phyloP scores from a whole-genome alignment of 2,113 vertebrate genomes.

The Eretmodus cyanostictus region DNA sequence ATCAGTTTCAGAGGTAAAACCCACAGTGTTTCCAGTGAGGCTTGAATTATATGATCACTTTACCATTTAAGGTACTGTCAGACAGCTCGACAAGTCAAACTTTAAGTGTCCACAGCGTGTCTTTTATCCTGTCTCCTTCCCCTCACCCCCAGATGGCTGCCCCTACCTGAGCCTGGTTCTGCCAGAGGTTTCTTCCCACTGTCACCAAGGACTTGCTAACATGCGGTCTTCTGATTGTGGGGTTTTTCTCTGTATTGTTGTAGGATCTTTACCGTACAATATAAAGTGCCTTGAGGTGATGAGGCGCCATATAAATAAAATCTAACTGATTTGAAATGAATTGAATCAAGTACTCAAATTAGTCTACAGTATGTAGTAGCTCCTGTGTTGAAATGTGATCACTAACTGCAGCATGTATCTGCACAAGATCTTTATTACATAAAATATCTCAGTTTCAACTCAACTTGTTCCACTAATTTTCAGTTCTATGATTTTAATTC shows the following conservation, averaged over 20 bases:
- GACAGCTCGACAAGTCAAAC: background rate
- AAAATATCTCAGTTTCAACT: background rate
- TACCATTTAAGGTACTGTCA: background rate
- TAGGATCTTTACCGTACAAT: background rate
- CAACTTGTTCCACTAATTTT: background rate
- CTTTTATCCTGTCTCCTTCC: background rate
- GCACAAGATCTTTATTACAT: background rate
- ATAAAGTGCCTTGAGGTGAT: background rate
- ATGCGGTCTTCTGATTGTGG: background rate
- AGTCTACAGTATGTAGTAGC: background rate
- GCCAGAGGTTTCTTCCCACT: background rate
- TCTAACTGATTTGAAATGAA: background rate
- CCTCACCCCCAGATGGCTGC: background rate
- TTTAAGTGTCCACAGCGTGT: background rate
- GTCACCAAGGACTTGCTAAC: background rate
- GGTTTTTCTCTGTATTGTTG: accelerated
- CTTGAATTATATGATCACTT: background rate
- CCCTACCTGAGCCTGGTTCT: background rate
- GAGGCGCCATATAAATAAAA: accelerated
- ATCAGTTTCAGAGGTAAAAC: background rate
- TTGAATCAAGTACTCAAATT: background rate
- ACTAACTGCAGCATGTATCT: background rate
- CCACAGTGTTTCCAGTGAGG: background rate
- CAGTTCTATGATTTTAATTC: background rate
- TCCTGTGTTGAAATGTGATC: background rate